Percentiles rank a stretch among this genome's conserved stretches.
phyloP scores from a whole-genome alignment of 2,113 vertebrate genomes.

The Myodes glareolus region DNA sequence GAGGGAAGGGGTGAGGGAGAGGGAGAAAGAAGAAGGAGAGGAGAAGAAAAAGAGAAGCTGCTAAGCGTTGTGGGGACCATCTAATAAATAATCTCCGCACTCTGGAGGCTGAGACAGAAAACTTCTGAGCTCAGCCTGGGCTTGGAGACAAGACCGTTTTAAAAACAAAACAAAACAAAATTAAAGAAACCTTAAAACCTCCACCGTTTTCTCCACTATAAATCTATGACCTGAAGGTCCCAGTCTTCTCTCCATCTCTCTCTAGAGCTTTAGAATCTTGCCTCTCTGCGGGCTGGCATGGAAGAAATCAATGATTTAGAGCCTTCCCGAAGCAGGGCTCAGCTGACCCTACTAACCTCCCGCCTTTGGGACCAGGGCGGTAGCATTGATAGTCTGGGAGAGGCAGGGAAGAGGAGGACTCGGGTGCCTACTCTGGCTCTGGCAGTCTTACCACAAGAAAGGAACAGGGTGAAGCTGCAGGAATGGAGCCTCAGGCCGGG shows the following conservation, averaged over 20 bases:
- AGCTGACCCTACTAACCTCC: neutral
- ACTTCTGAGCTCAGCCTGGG: neutral
- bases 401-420: conserved; percentile 5
- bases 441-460: conserved; percentile 76
- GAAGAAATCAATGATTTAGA: neutral
- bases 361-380: conserved; percentile 1
- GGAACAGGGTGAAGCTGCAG: conserved; percentile 59
- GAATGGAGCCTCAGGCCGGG: conserved; percentile 66
- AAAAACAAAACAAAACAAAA: neutral
- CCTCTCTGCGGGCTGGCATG: too few relatives aligned
- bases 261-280: neutral
- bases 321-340: neutral
- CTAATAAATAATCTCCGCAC: neutral
- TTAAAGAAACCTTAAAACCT: neutral
- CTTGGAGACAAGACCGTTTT: neutral
- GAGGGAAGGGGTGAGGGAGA: neutral
- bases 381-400: conserved; percentile 26
- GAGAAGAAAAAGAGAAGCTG: neutral
- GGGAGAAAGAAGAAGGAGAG: neutral
- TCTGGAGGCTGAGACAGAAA: neutral
- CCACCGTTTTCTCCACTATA: neutral
- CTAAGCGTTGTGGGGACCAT: neutral
- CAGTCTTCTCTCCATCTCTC: neutral
- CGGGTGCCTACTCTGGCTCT: conserved; percentile 61
- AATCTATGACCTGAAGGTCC: neutral